A percentile compares a stretch with the other conserved stretches of the same genome.
Conservation (phyloP, 2,888 invertebrate genomes). For the Stenolophus ochropezus region DNA sequence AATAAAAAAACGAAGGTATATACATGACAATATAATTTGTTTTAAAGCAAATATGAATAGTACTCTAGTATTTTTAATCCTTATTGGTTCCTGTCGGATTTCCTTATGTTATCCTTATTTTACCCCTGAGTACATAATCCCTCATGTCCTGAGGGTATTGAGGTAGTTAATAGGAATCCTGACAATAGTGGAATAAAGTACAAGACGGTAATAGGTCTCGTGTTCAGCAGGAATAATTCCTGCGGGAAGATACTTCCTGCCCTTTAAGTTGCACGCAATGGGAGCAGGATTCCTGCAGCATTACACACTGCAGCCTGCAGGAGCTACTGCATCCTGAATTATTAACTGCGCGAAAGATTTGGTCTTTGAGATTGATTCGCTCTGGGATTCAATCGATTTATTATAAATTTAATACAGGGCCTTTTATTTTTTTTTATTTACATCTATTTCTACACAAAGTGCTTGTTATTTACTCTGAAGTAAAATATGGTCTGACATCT, state of each 20-base stretch:
- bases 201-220: constrained; percentile 25
- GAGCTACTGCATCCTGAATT: background rate
- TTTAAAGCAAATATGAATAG: too few species aligned
- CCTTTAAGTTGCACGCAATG: background rate
- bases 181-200: constrained; percentile 19
- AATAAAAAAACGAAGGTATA: too few species aligned
- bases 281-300: background rate
- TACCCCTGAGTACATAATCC: background rate
- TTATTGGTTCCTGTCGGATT: too few species aligned
- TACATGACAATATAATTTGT: too few species aligned
- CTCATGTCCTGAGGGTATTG: background rate
- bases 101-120: too few species aligned
- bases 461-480: too few species aligned
- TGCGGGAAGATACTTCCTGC: constrained; percentile 1
- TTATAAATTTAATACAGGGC: too few species aligned
- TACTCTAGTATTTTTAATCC: too few species aligned
- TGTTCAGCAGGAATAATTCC: constrained; percentile 1
- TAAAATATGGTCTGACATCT: too few species aligned
- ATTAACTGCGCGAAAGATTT: background rate
- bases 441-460: too few species aligned
- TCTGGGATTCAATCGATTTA: background rate
- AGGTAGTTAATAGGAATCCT: background rate
- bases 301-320: background rate
- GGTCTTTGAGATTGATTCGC: background rate
- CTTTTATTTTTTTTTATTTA: too few species aligned